These are phyloP conservation scores for Salvator merianae DNA, from an alignment of 2,113 vertebrate genomes.

Conservation along the genomic window DNA sequence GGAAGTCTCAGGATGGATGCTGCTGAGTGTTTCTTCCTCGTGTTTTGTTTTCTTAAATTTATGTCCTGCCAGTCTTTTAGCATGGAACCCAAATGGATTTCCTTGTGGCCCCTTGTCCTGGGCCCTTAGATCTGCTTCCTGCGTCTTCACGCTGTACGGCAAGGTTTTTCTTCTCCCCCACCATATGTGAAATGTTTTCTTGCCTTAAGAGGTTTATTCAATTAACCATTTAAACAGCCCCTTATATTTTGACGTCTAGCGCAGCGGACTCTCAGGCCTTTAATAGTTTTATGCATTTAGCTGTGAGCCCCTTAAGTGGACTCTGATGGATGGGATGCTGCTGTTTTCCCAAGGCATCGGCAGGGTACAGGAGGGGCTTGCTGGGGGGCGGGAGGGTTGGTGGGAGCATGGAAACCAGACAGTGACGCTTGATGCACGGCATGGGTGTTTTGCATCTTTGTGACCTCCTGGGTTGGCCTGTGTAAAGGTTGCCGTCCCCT, in stretches of 20 bases:
- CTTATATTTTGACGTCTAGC: conserved; percentile 67
- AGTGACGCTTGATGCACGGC: conserved; percentile 76
- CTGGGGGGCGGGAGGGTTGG: not conserved
- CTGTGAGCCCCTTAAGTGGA: conserved; percentile 51
- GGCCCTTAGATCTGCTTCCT: no score
- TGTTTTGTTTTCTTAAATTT: no score
- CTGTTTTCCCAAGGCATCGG: not conserved
- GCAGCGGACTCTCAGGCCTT: conserved; percentile 63
- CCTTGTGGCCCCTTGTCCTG: no score
- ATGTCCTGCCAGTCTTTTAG: no score
- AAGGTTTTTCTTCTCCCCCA: not conserved
- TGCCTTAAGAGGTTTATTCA: conserved; percentile 76
- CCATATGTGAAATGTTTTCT: conserved; percentile 46
- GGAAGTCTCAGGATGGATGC: not conserved
- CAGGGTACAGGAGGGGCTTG: not conserved
- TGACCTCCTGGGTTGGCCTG: conserved; percentile 75
- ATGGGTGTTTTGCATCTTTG: conserved; percentile 41
- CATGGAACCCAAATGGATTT: no score
- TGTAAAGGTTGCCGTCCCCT: conserved; percentile 68
- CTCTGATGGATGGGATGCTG: not conserved
- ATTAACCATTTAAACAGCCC: conserved; percentile 76
- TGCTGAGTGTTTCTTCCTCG: no score
- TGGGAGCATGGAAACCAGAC: conserved; percentile 31
- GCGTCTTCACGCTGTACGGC: no score
- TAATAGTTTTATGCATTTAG: conserved; percentile 64